A percentile compares a stretch with the other conserved stretches of the same genome.
phyloP scores from a whole-genome alignment of 2,797 vertebrate genomes.

The Cyclura pinguis region DNA sequence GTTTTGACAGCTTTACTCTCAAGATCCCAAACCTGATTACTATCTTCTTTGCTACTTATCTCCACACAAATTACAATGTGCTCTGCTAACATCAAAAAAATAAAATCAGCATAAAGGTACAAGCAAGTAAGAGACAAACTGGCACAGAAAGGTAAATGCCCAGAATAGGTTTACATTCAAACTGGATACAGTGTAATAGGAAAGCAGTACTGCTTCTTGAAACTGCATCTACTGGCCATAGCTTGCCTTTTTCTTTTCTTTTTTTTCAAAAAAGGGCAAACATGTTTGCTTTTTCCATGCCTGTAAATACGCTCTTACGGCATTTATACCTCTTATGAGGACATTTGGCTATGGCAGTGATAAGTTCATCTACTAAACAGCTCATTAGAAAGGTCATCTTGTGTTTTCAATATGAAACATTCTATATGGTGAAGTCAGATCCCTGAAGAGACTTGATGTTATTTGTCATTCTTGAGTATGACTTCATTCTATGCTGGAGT shows the following conservation, averaged over 20 bases:
- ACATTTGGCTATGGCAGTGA: constrained; percentile 78
- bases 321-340: constrained; percentile 70
- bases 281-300: constrained; percentile 70
- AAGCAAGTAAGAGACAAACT: constrained; percentile 76
- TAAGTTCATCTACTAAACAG: constrained; percentile 78
- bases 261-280: constrained; percentile 59
- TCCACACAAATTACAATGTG: constrained; percentile 65
- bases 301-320: constrained; percentile 67
- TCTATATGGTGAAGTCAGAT: constrained; percentile 82
- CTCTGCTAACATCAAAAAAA: constrained; percentile 74
- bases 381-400: constrained; percentile 79
- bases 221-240: constrained; percentile 74
- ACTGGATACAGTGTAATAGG: constrained; percentile 75
- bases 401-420: constrained; percentile 89
- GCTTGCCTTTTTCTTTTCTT: constrained; percentile 66
- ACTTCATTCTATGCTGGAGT: constrained; percentile 75
- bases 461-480: constrained; percentile 77
- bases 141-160: constrained; percentile 83
- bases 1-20: constrained; percentile 72
- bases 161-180: constrained; percentile 82
- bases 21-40: constrained; percentile 62
- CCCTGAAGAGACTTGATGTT: constrained; percentile 76
- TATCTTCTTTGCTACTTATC: constrained; percentile 45
- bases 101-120: constrained; percentile 71
- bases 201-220: constrained; percentile 63